Evolutionary conservation across 2,797 vertebrate genomes (phyloP), one percentile per base, ranked within the genome.

Genomic region (Falco peregrinus): DNA sequence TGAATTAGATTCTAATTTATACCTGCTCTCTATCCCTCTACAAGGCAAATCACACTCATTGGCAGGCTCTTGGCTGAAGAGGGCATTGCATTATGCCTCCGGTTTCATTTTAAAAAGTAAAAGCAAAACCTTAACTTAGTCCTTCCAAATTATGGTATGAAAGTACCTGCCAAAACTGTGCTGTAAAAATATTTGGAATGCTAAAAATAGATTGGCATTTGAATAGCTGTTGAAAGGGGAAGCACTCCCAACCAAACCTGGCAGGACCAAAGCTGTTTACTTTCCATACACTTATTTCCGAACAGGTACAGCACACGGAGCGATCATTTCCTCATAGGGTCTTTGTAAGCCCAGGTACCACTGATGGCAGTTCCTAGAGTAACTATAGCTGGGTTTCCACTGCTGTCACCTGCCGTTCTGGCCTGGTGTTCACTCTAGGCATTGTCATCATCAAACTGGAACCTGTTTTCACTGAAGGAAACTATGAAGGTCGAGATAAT

Each of bases 191-290:
- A 93, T 73, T 76, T 75, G 61, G 73, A 95, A 73, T 86, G 88
- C 81, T 95, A 96, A 95, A 94, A 93, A 96, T 89, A 96, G 88
- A 71, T 51, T 74, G 89, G 43, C 59, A 84, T 93, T 84, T 69
- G 33, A 89, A 93, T 85, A 93, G 69, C 76, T 94, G 59, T 63
- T 67, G 89, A 82, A 92, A 89, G 67, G 87, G 69, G 79, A 89
- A 82, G 80, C 59, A 78, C 19, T 79, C 74, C 47, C 50, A 90
- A 79, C 54, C 77, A 71, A 94, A 80, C 43, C 33, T 43, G 60
- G 50, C 64, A 68, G 4, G 5, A 82, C 31, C 77, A 81, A 81
- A 76, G 68, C 56, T 81, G 63, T 73, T 93, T 92, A 28, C 89
- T 89, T 95, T 96, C 78, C 67, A 57, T 60, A n/a, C 3, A 3